Evolutionary conservation across 2,113 vertebrate genomes (phyloP).

Genomic region (Tachycineta bicolor): DNA sequence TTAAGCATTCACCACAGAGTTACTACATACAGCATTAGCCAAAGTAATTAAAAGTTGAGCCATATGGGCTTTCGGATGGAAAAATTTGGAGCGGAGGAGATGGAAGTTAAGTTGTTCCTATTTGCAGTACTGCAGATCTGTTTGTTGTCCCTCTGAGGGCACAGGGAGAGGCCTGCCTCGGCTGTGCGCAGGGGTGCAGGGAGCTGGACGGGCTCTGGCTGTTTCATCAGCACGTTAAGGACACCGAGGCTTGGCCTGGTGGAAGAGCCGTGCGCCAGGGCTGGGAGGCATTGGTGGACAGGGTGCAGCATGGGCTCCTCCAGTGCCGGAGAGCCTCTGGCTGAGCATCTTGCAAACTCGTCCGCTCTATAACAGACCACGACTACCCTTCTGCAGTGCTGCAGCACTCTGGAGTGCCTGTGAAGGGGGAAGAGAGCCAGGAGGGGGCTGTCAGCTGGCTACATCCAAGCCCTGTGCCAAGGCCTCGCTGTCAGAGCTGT

Average conservation of each 20-base stretch:
- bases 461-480: not conserved
- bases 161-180: not conserved
- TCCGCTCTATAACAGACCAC: accelerated
- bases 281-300: accelerated
- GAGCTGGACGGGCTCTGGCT: not conserved
- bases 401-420: not conserved
- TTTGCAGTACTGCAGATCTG: conserved; percentile 55
- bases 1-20: conserved; percentile 77
- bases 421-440: not conserved
- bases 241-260: accelerated
- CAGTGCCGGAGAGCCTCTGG: accelerated
- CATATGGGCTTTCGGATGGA: conserved; percentile 75
- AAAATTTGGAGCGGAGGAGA: conserved; percentile 47
- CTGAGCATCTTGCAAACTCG: accelerated
- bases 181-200: accelerated
- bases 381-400: not conserved
- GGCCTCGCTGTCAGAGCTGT: not conserved
- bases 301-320: not conserved
- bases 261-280: accelerated
- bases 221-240: accelerated
- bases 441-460: not conserved
- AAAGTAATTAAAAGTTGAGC: conserved; percentile 81
- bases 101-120: conserved; percentile 71
- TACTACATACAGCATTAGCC: conserved; percentile 79
- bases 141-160: conserved; percentile 39